Evolutionary conservation across 92 coral and sea anemone genomes (phyloP).

Genomic region (Heteractis magnifica): DNA sequence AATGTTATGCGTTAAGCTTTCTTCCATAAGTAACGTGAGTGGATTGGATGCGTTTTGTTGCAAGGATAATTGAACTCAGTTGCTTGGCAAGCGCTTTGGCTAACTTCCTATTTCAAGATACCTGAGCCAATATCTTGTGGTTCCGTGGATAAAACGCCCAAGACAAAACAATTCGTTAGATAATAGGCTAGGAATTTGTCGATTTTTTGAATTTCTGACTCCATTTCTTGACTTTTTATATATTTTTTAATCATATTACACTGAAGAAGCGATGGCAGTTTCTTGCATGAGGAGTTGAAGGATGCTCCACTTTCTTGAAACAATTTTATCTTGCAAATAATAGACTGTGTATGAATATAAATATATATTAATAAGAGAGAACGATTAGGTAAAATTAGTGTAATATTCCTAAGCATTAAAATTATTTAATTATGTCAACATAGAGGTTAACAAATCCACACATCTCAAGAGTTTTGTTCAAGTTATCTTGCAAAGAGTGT

Average conservation of each 20-base stretch:
- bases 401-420: not conserved
- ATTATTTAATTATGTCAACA: constrained; percentile 1
- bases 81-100: not conserved
- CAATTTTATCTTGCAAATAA: too few relatives aligned
- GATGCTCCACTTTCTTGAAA: not conserved
- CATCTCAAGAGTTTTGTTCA: too few relatives aligned
- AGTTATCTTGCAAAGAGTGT: not conserved
- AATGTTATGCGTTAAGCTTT: not conserved
- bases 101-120: too few relatives aligned
- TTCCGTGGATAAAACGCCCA: not conserved
- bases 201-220: too few relatives aligned
- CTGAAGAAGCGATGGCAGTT: not conserved
- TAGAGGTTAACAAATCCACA: not conserved
- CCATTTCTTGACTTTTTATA: too few relatives aligned
- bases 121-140: not conserved
- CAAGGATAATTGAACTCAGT: not conserved
- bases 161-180: not conserved
- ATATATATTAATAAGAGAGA: too few relatives aligned
- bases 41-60: not conserved
- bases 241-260: too few relatives aligned
- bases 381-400: not conserved
- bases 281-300: not conserved
- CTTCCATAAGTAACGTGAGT: not conserved
- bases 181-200: not conserved
- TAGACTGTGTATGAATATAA: too few relatives aligned